Evolutionary conservation across 1,140 invertebrate species (phyloP).

Genomic region (Heliothis virescens): DNA sequence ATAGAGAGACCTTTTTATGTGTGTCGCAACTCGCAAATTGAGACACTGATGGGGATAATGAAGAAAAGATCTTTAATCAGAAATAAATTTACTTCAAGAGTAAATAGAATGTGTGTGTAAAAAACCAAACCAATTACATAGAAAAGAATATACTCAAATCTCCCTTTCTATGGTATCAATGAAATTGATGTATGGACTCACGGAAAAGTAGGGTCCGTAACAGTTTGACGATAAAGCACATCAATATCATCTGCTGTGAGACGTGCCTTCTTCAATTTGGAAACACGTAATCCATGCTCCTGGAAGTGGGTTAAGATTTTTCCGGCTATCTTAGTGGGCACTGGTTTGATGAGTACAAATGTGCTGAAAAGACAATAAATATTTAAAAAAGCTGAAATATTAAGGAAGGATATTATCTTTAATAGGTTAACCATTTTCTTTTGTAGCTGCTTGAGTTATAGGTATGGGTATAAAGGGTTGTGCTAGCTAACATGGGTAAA

Average conservation of each 20-base stretch:
- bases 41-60: background rate
- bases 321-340: constrained; percentile 90
- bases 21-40: no score
- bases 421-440: no score
- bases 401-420: no score
- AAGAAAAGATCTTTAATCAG: no score
- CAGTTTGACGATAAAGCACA: constrained; percentile 87
- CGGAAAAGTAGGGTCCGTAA: constrained; percentile 87
- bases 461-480: no score
- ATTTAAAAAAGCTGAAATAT: background rate
- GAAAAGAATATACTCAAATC: background rate
- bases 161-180: background rate
- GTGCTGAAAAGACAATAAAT: constrained; percentile 86
- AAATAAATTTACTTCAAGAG: no score
- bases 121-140: background rate
- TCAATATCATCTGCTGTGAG: constrained; percentile 88
- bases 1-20: background rate
- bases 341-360: constrained; percentile 92
- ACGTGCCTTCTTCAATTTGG: constrained; percentile 90
- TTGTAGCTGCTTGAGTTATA: no score
- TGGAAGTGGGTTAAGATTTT: constrained; percentile 90
- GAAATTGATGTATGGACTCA: constrained; percentile 78
- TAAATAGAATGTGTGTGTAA: background rate
- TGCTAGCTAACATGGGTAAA: no score
- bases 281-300: constrained; percentile 90